phyloP scores from a whole-genome alignment of 1,140 invertebrate species.

The Drosophila bocqueti region DNA sequence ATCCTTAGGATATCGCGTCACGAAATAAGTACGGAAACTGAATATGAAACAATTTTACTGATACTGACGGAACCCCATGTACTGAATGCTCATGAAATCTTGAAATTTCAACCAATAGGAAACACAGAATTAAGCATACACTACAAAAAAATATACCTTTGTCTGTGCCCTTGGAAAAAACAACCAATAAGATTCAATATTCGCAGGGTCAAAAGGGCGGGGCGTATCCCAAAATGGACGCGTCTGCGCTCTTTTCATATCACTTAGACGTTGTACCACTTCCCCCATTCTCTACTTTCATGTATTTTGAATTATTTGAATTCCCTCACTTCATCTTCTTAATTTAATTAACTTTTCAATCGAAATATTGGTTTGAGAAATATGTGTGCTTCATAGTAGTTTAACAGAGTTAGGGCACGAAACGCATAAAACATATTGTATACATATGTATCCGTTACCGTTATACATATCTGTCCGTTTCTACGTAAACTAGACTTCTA shows the following conservation, averaged over 20 bases:
- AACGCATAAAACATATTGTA: neutral
- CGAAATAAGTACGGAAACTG: conserved; percentile 56
- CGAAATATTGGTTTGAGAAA: neutral
- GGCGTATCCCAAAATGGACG: conserved; percentile 1
- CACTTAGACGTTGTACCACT: neutral
- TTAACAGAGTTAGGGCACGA: neutral
- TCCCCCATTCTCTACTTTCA: too few species aligned
- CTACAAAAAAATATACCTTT: neutral
- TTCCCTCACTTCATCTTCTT: neutral
- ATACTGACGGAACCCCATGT: conserved; percentile 15
- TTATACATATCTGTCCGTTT: too few species aligned
- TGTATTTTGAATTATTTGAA: neutral
- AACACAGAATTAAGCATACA: conserved; percentile 1
- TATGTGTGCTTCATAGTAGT: neutral
- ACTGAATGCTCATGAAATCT: neutral
- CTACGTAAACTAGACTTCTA: too few species aligned
- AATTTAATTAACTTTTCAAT: conserved; percentile 13
- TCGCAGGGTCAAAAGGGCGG: neutral
- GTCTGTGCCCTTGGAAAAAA: too few species aligned
- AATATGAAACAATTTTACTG: conserved; percentile 47
- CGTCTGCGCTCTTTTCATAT: conserved; percentile 3
- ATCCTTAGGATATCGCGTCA: conserved; percentile 47
- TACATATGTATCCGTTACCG: neutral
- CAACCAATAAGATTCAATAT: neutral
- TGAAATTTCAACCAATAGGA: conserved; percentile 4